These are phyloP conservation scores for Tenualosa thibaudeaui DNA, from an alignment of 2,797 vertebrate genomes.

Conservation along the genomic window DNA sequence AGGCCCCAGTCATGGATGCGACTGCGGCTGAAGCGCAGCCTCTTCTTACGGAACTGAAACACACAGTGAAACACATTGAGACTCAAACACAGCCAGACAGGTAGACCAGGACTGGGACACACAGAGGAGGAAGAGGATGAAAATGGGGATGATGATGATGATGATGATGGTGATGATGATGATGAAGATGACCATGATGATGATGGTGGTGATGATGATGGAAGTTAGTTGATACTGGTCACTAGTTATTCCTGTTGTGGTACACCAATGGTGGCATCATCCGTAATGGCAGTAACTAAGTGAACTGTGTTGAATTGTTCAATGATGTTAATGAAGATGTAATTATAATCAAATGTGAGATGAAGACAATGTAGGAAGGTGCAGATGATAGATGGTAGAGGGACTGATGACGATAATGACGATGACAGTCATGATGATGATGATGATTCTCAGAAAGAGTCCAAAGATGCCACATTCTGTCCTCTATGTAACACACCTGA, in stretches of 20 bases:
- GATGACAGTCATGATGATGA: neutral
- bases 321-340: too few species aligned
- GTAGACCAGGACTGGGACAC: neutral
- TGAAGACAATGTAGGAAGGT: too few species aligned
- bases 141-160: neutral
- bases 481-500: neutral
- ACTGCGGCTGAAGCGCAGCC: conserved; percentile 91
- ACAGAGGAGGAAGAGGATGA: neutral
- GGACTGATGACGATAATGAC: neutral
- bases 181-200: neutral
- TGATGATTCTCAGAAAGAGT: neutral
- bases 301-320: too few species aligned
- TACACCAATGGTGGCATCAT: too few species aligned
- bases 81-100: neutral
- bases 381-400: too few species aligned
- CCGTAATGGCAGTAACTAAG: too few species aligned
- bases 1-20: conserved; percentile 98
- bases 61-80: neutral
- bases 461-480: neutral
- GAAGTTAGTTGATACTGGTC: too few species aligned
- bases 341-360: too few species aligned
- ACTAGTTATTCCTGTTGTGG: too few species aligned
- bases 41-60: conserved; percentile 93
- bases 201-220: neutral
- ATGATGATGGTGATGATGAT: neutral